Percentiles rank a stretch among this genome's conserved stretches.
Conservation (phyloP, 2,797 vertebrate species). For the Varecia variegata region DNA sequence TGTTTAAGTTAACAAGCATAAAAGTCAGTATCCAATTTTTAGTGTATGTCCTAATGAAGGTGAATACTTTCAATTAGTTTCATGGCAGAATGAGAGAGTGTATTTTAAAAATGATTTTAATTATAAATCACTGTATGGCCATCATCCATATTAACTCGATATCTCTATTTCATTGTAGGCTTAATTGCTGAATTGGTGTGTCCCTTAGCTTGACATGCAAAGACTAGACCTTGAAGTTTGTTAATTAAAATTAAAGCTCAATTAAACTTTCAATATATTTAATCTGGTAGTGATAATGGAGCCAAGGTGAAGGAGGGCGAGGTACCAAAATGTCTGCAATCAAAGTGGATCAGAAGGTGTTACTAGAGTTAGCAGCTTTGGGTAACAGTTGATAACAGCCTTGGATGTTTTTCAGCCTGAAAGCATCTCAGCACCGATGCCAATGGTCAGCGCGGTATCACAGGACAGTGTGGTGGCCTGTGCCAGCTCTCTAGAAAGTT, state of each 20-base stretch:
- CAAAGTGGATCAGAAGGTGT: neutral
- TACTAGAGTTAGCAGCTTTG: neutral
- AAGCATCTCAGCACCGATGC: neutral
- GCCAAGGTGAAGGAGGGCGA: neutral
- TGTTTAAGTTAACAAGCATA: neutral
- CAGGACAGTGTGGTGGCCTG: neutral
- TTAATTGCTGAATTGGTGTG: neutral
- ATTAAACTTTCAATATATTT: neutral
- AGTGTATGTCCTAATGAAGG: neutral
- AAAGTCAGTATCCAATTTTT: neutral
- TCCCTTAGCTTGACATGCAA: neutral
- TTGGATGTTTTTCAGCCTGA: neutral
- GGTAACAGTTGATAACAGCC: neutral
- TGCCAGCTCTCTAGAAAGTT: neutral
- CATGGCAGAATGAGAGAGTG: neutral
- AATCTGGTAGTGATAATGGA: neutral
- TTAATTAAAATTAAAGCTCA: neutral
- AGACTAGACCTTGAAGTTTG: neutral
- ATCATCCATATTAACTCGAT: neutral
- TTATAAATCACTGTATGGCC: neutral
- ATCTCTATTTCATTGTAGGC: neutral
- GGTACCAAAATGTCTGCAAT: neutral
- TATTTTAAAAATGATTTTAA: conserved; percentile 25
- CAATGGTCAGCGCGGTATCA: neutral
- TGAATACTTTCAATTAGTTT: neutral